phyloP scores from a whole-genome alignment of 2,113 vertebrate genomes.

The Chaetodon auriga region DNA sequence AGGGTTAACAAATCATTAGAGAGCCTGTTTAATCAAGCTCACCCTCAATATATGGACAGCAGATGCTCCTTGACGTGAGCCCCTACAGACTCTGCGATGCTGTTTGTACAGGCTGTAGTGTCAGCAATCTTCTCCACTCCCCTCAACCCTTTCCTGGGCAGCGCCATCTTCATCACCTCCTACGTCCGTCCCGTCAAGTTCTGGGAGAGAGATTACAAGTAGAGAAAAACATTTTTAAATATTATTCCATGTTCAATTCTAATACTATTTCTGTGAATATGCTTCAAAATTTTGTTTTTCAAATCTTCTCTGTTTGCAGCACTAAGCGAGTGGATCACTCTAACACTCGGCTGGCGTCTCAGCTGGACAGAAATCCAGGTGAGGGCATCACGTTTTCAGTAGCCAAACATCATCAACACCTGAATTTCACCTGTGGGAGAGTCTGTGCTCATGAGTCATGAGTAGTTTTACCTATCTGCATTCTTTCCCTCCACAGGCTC shows the following conservation, averaged over 20 bases:
- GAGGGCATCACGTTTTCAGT: neutral
- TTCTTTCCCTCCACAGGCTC: conserved; percentile 80
- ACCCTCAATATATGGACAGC: neutral
- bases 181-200: conserved; percentile 93
- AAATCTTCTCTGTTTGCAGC: conserved; percentile 66
- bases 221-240: conserved; percentile 34
- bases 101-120: conserved; percentile 91
- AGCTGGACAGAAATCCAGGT: conserved; percentile 93
- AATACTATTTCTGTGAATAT: neutral
- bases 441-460: too few relatives aligned
- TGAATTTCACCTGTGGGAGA: too few relatives aligned
- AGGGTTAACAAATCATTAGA: neutral
- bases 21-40: neutral
- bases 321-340: conserved; percentile 94
- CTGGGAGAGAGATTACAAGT: conserved; percentile 96
- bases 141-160: conserved; percentile 92
- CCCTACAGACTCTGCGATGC: conserved; percentile 90
- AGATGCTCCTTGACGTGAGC: conserved; percentile 69
- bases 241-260: neutral
- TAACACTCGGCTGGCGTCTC: conserved; percentile 91
- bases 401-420: too few relatives aligned
- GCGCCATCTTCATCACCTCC: conserved; percentile 92
- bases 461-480: neutral
- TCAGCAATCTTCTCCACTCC: conserved; percentile 92
- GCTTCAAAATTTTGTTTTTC: neutral